These are phyloP conservation scores for Abrostola tripartita DNA, from an alignment of 2,888 invertebrate genomes.

Conservation along the genomic window DNA sequence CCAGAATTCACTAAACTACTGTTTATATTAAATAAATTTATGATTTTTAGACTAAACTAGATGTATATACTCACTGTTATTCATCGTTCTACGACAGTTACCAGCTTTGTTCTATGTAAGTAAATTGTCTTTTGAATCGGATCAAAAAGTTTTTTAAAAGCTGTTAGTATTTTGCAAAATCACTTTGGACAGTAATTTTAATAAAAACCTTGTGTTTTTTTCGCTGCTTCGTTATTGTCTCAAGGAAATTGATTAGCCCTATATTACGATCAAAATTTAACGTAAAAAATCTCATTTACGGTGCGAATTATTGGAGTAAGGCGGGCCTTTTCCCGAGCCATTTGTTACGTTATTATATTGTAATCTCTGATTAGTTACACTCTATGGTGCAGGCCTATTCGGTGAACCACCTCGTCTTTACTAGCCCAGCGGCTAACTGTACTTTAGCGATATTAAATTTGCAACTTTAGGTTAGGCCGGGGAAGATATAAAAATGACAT, in stretches of 20 bases:
- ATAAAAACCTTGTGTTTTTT: neutral
- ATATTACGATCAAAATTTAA: conserved; percentile 24
- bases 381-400: conserved; percentile 50
- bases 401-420: conserved; percentile 41
- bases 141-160: neutral
- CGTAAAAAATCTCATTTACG: conserved; percentile 59
- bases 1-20: neutral
- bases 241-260: conserved; percentile 19
- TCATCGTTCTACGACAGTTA: too few relatives aligned
- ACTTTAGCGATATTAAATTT: conserved; percentile 27
- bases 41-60: too few relatives aligned
- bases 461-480: conserved; percentile 22
- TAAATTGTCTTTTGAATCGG: neutral
- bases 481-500: neutral
- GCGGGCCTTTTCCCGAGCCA: conserved; percentile 64
- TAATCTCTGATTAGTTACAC: conserved; percentile 71
- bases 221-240: neutral
- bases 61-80: neutral
- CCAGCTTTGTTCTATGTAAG: too few relatives aligned
- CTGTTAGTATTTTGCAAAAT: neutral
- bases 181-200: neutral
- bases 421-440: conserved; percentile 49
- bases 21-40: too few relatives aligned
- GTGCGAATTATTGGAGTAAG: conserved; percentile 65
- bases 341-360: conserved; percentile 72